Base-by-base conservation (phyloP, 2,113 vertebrate species). In the Cairina moschata region DNA sequence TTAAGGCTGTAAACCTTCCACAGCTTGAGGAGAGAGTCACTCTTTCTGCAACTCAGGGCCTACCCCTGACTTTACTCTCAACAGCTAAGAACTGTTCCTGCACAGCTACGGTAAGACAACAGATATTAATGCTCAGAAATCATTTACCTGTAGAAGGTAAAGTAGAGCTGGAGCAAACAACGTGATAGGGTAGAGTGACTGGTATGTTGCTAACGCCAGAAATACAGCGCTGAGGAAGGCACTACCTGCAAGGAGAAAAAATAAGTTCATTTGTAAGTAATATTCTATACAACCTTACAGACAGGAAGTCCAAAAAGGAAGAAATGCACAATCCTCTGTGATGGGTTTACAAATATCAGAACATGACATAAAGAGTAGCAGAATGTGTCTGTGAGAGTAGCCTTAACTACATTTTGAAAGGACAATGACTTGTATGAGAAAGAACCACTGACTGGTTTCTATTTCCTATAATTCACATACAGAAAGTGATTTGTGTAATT, bases 181-280 rank as follows among this genome's bases (percentile, higher is more conserved):
- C 0, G 99, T 99, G 66, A 99, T 87, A 69, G 99, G 99, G 63
- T 99, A 99, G 89, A 99, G 98, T 82, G 99, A 99, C 97, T 99
- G 99, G 96, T 99, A 99, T 0, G 99, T 99, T 71, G 99, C 99
- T 97, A 99, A 95, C 31, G 99, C 98, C 94, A 99, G 98, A 90
- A 99, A 99, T 68, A 99, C 96, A 87, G 99, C 99, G 96, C 99
- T 99, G 93, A 99, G 98, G 95, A 99, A 98, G 80, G 98, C 97
- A 96, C 98, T 99, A 93, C 99, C 99, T 99, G 96, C 65, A 95
- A 97, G 97, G 81, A 91, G 74, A 66, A 86, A 96, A 36, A 58
- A 52, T 8, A 4, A 17, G 71, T 32, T 67, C 8, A 88, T 78
- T 76, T 29, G 60, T 48, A 48, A 67, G 59, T 60, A 73, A 44